Evolutionary conservation across 2,888 invertebrate species (phyloP), one percentile per base, ranked within the genome.

Genomic region (Acrobasis repandana): DNA sequence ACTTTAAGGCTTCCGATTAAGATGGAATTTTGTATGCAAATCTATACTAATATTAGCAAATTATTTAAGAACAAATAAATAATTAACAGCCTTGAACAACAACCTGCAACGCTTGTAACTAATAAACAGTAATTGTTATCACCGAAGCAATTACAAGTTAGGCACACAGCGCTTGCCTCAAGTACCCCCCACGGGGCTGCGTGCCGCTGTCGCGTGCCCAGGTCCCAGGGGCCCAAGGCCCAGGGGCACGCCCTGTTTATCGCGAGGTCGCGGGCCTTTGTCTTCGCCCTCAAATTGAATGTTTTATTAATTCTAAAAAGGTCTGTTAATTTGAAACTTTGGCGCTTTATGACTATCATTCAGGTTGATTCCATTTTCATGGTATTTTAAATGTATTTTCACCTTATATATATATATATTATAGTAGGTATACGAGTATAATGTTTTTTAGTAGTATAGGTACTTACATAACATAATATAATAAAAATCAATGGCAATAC

Each of bases 161-260:
- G 67, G 78, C 72, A 80, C 79, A 80, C 73, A 81, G 70, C 71
- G 67, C 69, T 67, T 20, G 75, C 77, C 77, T 83, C 80, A 86
- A 90, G 90, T 88, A 86, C 76, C 80, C 90, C 87, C 90, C 64
- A 73, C 73, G 85, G 90, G 85, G 77, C 82, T 68, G 84, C 87
- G 83, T 85, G 86, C 75, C 76, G 75, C 70, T 68, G 67, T 66
- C 65, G 71, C 72, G 72, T 65, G 69, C 62, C 67, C 64, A 65
- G 67, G 66, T 71, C 73, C 78, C 77, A 54, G 36, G 16, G 16
- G 43, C 43, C 43, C 14, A n/a, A 36, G 10, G 38, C 73, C 74
- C 72, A 58, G 64, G 78, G 80, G 83, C 70, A 77, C 67, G 58
- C 65, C 67, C 69, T 72, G 79, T 82, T 84, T 87, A 86, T 83